These are phyloP conservation scores for Glaucidium brasilianum DNA, from an alignment of 2,113 vertebrate species.

Conservation along the genomic window DNA sequence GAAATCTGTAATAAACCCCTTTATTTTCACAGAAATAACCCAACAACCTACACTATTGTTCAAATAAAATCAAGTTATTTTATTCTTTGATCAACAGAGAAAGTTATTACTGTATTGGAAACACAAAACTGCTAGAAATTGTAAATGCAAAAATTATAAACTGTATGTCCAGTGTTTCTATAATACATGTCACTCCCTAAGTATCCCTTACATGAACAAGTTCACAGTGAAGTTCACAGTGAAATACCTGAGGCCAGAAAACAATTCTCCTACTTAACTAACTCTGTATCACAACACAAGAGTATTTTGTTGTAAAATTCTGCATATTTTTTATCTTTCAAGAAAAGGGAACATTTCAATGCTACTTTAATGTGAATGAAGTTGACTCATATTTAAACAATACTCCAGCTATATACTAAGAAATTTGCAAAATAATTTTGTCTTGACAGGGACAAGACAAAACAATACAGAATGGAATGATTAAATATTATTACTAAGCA, in stretches of 20 bases:
- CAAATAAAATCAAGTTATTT: background rate
- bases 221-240: background rate
- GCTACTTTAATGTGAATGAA: background rate
- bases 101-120: background rate
- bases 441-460: background rate
- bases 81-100: background rate
- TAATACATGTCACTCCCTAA: fast-evolving
- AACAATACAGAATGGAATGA: background rate
- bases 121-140: background rate
- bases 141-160: background rate
- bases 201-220: background rate
- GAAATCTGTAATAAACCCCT: background rate
- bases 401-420: background rate
- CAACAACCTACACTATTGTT: background rate
- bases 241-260: background rate
- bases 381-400: background rate
- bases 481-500: background rate
- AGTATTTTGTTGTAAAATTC: background rate
- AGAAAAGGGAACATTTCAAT: background rate
- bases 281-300: background rate
- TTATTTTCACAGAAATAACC: background rate
- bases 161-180: background rate
- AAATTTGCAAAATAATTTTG: background rate
- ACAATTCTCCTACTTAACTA: background rate
- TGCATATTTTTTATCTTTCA: background rate